These are phyloP conservation scores for Scomberomorus guttatus DNA, from an alignment of 2,797 vertebrate genomes.

Conservation along the genomic window DNA sequence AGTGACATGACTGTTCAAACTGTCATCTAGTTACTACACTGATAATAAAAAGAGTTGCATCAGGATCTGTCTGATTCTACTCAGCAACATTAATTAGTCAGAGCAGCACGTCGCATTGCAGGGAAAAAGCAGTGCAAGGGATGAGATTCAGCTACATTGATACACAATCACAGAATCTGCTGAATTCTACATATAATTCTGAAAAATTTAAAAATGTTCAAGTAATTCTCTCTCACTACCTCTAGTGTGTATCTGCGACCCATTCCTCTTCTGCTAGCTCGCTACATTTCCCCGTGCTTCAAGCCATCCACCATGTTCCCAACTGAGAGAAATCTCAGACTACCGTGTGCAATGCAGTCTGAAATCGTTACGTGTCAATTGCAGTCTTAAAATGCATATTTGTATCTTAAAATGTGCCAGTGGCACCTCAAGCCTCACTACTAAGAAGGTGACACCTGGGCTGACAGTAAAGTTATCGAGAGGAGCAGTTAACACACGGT, in stretches of 20 bases:
- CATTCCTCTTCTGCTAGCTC: background rate
- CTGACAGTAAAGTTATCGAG: no score
- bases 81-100: background rate
- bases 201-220: no score
- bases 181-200: background rate
- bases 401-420: no score
- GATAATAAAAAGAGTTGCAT: background rate
- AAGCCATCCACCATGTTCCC: background rate
- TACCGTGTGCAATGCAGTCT: background rate
- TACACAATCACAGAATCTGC: background rate
- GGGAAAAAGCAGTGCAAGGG: background rate
- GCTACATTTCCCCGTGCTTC: background rate
- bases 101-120: background rate
- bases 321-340: background rate
- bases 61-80: constrained; percentile 2
- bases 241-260: no score
- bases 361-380: background rate
- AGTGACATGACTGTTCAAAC: no score
- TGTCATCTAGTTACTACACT: background rate
- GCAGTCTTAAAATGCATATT: no score
- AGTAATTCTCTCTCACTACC: background rate
- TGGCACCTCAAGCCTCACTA: no score
- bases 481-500: no score
- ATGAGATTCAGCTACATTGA: background rate
- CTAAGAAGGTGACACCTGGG: no score